Percentiles rank a stretch among this genome's conserved stretches.
Evolutionary conservation across 2,888 invertebrate genomes (phyloP).

Genomic region (Hydropsyche betteni): DNA sequence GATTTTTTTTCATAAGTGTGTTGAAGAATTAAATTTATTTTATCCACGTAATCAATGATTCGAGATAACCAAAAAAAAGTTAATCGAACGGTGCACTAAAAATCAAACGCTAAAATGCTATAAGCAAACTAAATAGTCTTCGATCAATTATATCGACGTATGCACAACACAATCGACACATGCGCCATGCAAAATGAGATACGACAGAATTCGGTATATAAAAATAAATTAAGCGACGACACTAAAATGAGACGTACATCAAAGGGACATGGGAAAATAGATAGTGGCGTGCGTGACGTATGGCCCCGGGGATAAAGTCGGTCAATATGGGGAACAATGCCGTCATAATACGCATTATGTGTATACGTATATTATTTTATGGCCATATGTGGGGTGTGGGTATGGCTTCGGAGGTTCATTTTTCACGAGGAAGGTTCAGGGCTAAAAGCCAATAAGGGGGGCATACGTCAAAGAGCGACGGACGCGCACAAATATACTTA

Average conservation of each 20-base stretch:
- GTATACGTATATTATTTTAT: background rate
- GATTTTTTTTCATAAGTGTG: too few relatives aligned
- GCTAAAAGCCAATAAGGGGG: conserved; percentile 20
- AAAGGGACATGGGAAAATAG: background rate
- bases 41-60: too few relatives aligned
- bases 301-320: background rate
- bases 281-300: conserved; percentile 9
- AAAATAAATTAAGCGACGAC: conserved; percentile 4
- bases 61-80: too few relatives aligned
- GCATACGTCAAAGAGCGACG: conserved; percentile 24
- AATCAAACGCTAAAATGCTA: too few relatives aligned
- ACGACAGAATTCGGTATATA: too few relatives aligned
- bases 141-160: too few relatives aligned
- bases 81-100: too few relatives aligned
- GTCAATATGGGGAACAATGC: conserved; percentile 26
- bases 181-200: too few relatives aligned
- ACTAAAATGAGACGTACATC: conserved; percentile 18
- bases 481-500: conserved; percentile 13
- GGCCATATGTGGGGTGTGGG: background rate
- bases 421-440: conserved; percentile 10
- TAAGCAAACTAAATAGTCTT: too few relatives aligned
- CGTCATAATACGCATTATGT: conserved; percentile 2
- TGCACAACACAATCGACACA: too few relatives aligned
- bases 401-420: conserved; percentile 9
- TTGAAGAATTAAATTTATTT: too few relatives aligned